Evolutionary conservation across 1,140 invertebrate species (phyloP).

Genomic region (Lepidurus couesii): DNA sequence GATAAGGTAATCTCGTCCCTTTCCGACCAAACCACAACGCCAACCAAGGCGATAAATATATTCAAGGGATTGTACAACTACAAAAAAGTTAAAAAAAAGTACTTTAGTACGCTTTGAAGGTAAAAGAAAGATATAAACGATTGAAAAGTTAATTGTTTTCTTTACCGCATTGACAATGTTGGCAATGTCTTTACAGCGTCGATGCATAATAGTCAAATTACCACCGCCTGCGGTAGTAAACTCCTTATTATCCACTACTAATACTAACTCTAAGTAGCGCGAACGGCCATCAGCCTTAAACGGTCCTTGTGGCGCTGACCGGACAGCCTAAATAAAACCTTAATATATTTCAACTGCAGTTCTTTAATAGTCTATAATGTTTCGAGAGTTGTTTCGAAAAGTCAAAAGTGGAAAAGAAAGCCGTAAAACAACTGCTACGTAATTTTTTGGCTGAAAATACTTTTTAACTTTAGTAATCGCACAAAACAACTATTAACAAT

Average conservation of each 20-base stretch:
- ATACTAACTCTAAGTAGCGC: slow-evolving; percentile 83
- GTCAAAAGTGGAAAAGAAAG: too few relatives aligned
- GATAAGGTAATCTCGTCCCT: slow-evolving; percentile 74
- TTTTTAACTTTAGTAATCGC: too few relatives aligned
- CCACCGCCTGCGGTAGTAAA: slow-evolving; percentile 64
- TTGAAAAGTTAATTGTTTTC: neutral
- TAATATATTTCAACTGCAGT: neutral
- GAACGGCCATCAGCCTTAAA: slow-evolving; percentile 82
- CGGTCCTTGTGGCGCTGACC: slow-evolving; percentile 54
- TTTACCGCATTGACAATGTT: slow-evolving; percentile 89
- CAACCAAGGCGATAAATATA: slow-evolving; percentile 89
- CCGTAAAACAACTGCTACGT: too few relatives aligned
- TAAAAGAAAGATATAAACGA: neutral
- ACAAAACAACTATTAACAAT: too few relatives aligned
- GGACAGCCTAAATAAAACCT: slow-evolving; percentile 57
- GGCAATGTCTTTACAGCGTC: slow-evolving; percentile 81
- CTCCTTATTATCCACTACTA: slow-evolving; percentile 84
- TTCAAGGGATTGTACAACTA: slow-evolving; percentile 87
- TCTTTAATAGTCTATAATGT: too few relatives aligned
- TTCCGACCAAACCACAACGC: slow-evolving; percentile 90
- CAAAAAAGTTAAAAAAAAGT: slow-evolving; percentile 45
- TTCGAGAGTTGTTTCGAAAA: too few relatives aligned
- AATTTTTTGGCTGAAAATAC: too few relatives aligned
- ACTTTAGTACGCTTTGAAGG: neutral
- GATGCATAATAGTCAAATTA: slow-evolving; percentile 61